Evolutionary conservation across 2,888 invertebrate species (phyloP).

Genomic region (Abrostola triplasia): DNA sequence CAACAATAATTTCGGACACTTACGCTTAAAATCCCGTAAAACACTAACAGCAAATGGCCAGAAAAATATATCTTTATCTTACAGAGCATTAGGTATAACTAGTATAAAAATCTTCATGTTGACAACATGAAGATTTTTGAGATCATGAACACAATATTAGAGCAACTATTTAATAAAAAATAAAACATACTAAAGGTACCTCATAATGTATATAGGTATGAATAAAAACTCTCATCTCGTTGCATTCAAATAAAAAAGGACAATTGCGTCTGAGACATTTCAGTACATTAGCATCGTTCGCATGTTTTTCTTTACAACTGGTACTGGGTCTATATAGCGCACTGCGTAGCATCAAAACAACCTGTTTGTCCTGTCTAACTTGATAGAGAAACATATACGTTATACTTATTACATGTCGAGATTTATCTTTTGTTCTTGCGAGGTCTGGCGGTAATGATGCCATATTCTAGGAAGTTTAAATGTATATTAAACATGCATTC

Average conservation of each 20-base stretch:
- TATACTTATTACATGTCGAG: not conserved
- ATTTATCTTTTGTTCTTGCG: slow-evolving; percentile 4
- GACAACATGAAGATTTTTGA: no score
- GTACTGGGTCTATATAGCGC: not conserved
- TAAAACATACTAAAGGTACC: not conserved
- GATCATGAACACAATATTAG: no score
- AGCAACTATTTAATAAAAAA: not conserved
- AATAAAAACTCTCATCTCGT: not conserved
- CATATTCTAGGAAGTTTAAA: slow-evolving; percentile 2
- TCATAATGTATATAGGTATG: not conserved
- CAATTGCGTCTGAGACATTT: not conserved
- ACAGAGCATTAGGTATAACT: no score
- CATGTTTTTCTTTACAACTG: slow-evolving; percentile 2
- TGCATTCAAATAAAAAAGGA: slow-evolving; percentile 2
- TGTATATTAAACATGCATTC: not conserved
- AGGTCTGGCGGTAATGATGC: not conserved
- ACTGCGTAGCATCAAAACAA: not conserved
- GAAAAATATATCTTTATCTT: no score
- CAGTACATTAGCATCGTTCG: slow-evolving; percentile 4
- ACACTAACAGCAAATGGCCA: no score
- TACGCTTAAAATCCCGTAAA: no score
- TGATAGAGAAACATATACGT: not conserved
- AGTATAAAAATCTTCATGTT: no score
- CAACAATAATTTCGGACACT: no score
- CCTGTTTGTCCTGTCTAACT: not conserved